These are phyloP conservation scores for Leucosticte australis DNA, from an alignment of 2,113 vertebrate species.

Conservation along the genomic window DNA sequence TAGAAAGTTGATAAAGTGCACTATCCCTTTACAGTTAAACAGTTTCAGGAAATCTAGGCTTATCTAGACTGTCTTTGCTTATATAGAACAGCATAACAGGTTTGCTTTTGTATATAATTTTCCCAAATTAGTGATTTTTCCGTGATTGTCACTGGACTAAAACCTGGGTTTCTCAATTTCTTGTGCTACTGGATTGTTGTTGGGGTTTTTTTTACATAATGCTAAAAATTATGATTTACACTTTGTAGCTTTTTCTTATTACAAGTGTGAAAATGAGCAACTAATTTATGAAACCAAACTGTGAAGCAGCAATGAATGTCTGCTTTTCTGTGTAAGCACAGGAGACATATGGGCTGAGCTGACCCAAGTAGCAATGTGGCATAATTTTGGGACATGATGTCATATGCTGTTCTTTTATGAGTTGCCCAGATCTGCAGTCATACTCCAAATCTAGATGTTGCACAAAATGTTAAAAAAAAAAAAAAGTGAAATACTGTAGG, in stretches of 20 bases:
- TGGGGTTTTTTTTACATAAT: neutral
- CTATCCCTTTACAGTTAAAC: neutral
- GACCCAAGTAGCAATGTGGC: neutral
- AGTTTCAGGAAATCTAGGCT: neutral
- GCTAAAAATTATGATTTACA: neutral
- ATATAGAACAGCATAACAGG: neutral
- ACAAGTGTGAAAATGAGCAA: neutral
- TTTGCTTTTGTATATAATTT: neutral
- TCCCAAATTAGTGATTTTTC: neutral
- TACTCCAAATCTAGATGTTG: neutral
- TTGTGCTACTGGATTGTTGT: neutral
- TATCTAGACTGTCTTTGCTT: neutral
- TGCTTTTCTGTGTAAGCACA: neutral
- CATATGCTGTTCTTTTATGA: neutral
- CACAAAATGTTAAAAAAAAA: neutral
- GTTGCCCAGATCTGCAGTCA: neutral
- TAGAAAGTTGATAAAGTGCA: neutral
- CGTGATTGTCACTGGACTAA: neutral
- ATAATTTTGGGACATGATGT: neutral
- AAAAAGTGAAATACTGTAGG: neutral
- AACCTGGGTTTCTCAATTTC: neutral
- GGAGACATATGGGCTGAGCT: neutral
- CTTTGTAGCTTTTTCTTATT: neutral
- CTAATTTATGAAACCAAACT: neutral
- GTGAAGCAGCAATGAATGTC: neutral